Evolutionary conservation across 1,140 invertebrate genomes (phyloP), one percentile per base, ranked within the genome.

Genomic region (Brachionus rubens): DNA sequence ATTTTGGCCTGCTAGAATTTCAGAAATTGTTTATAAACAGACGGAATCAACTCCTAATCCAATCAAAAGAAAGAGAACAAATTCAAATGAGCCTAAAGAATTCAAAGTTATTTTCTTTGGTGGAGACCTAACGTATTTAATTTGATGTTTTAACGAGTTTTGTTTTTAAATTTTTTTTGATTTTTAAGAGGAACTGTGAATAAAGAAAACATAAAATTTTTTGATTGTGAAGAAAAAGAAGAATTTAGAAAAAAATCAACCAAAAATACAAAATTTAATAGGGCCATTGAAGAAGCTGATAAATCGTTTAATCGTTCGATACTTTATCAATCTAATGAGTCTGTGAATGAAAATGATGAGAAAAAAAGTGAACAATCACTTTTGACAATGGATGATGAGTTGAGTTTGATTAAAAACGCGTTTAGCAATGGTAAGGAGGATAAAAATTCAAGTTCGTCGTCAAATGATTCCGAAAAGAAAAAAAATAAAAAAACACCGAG

Each of bases 321-420:
- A 7, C 7, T 21, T 1, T 5, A 19, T 36, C 30, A n/a, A 40
- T 7, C 43, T 7, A 46, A 16, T 46, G 43, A 46, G 14, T 46
- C 14, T 10, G n/a, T n/a, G n/a, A 14, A 14, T 7, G 33, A 9
- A 36, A 14, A 10, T 46, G 24, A 62, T n/a, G 40, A 65, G n/a
- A 65, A 19, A 2, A 41, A 24, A n/a, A 41, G 43, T 10, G 41
- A 65, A 4, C 41, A 65, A 19, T 65, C 41, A 24, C 9, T 65
- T 1, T 43, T 24, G 16, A 14, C 5, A 7, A 65, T 65, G 59
- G 59, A 65, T 6, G 59, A 65, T 2, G 59, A 65, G 24, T 36
- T 65, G n/a, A 65, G 43, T 24, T 28, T 65, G 2, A 65, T 65
- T 43, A 65, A 43, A 65, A 65, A 43, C 26, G 59, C 59, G 16